Evolutionary conservation across 2,113 vertebrate genomes (phyloP).

Genomic region (Boleophthalmus pectinirostris): DNA sequence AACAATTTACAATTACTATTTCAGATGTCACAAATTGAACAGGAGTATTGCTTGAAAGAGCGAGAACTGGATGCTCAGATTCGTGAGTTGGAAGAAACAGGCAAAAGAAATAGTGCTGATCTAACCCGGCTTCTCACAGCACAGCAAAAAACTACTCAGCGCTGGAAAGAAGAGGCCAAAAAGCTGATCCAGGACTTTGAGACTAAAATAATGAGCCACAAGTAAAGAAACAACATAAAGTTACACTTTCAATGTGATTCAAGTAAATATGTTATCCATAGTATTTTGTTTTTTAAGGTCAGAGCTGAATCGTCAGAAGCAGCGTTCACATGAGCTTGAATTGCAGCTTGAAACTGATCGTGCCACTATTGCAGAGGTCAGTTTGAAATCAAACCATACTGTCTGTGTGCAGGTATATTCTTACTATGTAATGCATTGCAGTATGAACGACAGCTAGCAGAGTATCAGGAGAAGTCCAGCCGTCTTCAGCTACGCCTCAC

Average conservation of each 20-base stretch:
- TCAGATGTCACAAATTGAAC: constrained; percentile 88
- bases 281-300: constrained; percentile 72
- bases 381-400: constrained; percentile 7
- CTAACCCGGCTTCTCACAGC: constrained; percentile 83
- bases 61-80: constrained; percentile 81
- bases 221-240: constrained; percentile 75
- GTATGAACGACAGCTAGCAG: constrained; percentile 83
- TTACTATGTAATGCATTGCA: constrained; percentile 50
- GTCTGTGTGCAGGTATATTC: background rate
- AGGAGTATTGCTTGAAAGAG: constrained; percentile 86
- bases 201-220: constrained; percentile 79
- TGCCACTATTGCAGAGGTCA: constrained; percentile 84
- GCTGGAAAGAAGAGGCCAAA: constrained; percentile 89
- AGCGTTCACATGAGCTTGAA: constrained; percentile 82
- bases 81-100: constrained; percentile 87
- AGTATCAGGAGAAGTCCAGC: constrained; percentile 83
- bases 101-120: constrained; percentile 78
- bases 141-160: constrained; percentile 85
- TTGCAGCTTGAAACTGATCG: constrained; percentile 83
- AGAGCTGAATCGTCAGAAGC: constrained; percentile 87
- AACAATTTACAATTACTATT: background rate
- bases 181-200: constrained; percentile 81
- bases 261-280: background rate
- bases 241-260: background rate
- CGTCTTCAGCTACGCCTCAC: constrained; percentile 86